Evolutionary conservation across 1,140 invertebrate species (phyloP).

Genomic region (Ridgeia piscesae): DNA sequence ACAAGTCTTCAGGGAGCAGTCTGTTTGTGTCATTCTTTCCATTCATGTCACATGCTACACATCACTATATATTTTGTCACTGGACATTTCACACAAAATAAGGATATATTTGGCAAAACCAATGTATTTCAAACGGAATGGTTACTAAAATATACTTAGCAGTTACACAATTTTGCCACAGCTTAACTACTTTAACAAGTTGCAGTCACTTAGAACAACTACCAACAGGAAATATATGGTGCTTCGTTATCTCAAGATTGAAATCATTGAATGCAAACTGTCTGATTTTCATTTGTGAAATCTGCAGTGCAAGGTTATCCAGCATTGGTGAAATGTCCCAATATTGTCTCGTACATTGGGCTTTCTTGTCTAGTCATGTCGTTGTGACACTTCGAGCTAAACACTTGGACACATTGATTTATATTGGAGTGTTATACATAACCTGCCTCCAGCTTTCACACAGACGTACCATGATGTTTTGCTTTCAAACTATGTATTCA

Average conservation of each 20-base stretch:
- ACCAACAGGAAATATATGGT: neutral
- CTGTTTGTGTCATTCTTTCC: neutral
- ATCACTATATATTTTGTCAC: neutral
- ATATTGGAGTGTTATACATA: neutral
- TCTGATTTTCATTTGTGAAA: neutral
- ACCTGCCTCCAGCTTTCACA: neutral
- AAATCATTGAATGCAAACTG: neutral
- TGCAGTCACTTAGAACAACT: neutral
- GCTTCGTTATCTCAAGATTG: neutral
- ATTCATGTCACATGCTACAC: neutral
- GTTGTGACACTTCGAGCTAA: neutral
- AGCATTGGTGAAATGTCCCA: neutral
- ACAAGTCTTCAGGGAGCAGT: neutral
- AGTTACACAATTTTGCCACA: neutral
- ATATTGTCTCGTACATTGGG: neutral
- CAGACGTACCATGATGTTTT: neutral
- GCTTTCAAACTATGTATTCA: neutral
- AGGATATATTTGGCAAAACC: neutral
- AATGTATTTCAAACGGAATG: neutral
- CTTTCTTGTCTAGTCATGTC: neutral
- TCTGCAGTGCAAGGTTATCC: neutral
- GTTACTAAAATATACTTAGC: neutral
- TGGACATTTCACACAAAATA: neutral
- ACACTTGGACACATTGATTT: neutral
- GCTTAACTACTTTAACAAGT: neutral